Evolutionary conservation across 2,113 vertebrate genomes (phyloP), one percentile per base, ranked within the genome.

Genomic region (Glaucidium brasilianum): DNA sequence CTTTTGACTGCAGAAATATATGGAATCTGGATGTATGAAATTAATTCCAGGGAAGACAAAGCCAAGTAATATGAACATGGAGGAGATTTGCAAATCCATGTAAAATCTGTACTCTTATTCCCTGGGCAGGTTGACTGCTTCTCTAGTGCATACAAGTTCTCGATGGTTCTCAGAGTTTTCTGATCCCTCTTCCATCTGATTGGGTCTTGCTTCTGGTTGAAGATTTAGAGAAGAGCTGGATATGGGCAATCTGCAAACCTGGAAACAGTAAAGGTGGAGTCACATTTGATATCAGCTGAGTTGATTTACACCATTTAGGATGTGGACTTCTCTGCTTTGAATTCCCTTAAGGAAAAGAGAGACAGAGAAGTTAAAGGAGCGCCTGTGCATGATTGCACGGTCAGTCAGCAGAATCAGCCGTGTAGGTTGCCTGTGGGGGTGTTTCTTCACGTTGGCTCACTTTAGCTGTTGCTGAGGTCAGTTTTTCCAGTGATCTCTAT

Each of bases 301-400:
- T 69, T 92, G 80, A 30, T 34, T 79, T 85, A 49, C 16, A 47
- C 63, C 10, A 6, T 66, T 77, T 78, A 74, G 80, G 73, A 89
- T 63, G n/a, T 58, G 73, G 55, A 59, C 64, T 86, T 95, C 76
- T 94, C 83, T 89, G 71, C 32, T 88, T 74, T 85, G 21, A 77
- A 90, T 90, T 93, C 86, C 59, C 21, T 86, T 32, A 45, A 93
- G 83, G 76, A 80, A 77, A 67, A 81, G 68, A 90, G 85, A 88
- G 85, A 58, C 7, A n/a, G 60, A 85, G 74, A 88, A 82, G 63
- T 85, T 79, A 68, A 45, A 82, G 66, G 62, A 72, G 77, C 75
- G 82, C 43, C 4, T 1, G 43, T 32, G 34, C 53, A 16, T 69
- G 81, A 79, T 56, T 72, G 74, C 68, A 18, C 22, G 91, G 96